phyloP scores from a whole-genome alignment of 2,113 vertebrate species.

The Leucoraja erinaceus region DNA sequence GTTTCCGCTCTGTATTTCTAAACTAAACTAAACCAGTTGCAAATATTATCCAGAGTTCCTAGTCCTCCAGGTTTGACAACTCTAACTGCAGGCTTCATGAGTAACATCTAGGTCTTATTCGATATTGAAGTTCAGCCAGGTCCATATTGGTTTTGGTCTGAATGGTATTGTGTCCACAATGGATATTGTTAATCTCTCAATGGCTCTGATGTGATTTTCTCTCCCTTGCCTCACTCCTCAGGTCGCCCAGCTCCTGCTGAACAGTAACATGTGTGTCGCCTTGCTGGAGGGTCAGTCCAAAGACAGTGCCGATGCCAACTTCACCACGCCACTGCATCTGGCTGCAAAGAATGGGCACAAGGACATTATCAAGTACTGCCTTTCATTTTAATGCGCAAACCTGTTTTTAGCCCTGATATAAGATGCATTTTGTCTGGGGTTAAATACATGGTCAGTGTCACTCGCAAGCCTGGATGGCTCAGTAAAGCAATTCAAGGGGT shows the following conservation, averaged over 20 bases:
- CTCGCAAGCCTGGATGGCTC: not conserved
- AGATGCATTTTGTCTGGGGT: not conserved
- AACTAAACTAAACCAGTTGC: not conserved
- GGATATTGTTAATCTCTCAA: not conserved
- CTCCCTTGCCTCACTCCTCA: constrained; percentile 44
- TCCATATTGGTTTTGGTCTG: not conserved
- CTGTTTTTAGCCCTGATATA: not conserved
- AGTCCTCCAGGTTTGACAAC: not conserved
- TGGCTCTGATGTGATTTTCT: not conserved
- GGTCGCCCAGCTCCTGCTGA: constrained; percentile 86
- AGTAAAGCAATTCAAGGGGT: not conserved
- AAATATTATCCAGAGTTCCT: too few relatives aligned
- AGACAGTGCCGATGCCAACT: constrained; percentile 76
- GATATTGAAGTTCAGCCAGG: not conserved
- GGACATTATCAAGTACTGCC: constrained; percentile 78
- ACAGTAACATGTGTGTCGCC: constrained; percentile 83
- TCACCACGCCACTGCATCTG: constrained; percentile 85
- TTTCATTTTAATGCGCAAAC: not conserved
- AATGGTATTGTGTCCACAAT: not conserved
- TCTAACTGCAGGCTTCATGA: not conserved
- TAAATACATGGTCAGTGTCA: not conserved
- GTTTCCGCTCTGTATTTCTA: too few relatives aligned
- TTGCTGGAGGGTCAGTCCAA: constrained; percentile 84
- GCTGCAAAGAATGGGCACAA: constrained; percentile 90
- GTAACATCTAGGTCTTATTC: not conserved